Evolutionary conservation across 2,888 invertebrate genomes (phyloP).

Genomic region (Pherbina coryleti): DNA sequence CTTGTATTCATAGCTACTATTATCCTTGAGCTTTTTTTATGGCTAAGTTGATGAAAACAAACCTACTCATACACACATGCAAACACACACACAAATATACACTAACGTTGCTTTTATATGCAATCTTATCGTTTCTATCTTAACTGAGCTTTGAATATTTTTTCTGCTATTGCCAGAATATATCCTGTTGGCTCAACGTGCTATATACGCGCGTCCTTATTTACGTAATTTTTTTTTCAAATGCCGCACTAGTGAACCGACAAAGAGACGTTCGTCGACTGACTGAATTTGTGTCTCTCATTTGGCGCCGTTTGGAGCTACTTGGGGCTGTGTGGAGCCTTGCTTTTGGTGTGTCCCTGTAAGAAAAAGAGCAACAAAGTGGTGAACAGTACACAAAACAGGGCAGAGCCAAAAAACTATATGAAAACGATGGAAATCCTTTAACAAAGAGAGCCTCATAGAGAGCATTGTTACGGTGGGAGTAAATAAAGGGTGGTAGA

Average conservation of each 20-base stretch:
- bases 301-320: constrained; percentile 13
- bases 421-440: too few species aligned
- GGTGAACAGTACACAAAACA: not conserved
- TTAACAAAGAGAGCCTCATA: too few species aligned
- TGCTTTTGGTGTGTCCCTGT: not conserved
- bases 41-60: not conserved
- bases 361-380: not conserved
- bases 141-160: not conserved
- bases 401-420: not conserved
- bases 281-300: constrained; percentile 29
- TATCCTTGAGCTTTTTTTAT: too few species aligned
- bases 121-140: not conserved
- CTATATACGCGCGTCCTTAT: not conserved
- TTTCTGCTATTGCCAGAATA: not conserved
- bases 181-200: not conserved
- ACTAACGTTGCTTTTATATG: not conserved
- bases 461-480: too few species aligned
- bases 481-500: too few species aligned
- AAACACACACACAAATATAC: too few species aligned
- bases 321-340: not conserved
- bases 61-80: not conserved
- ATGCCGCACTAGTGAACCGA: constrained; percentile 26
- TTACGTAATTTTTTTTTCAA: not conserved
- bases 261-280: constrained; percentile 30
- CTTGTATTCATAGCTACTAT: too few species aligned